Base-by-base conservation (phyloP, 1,140 invertebrate genomes). In the Ceratosolen solmsi region DNA sequence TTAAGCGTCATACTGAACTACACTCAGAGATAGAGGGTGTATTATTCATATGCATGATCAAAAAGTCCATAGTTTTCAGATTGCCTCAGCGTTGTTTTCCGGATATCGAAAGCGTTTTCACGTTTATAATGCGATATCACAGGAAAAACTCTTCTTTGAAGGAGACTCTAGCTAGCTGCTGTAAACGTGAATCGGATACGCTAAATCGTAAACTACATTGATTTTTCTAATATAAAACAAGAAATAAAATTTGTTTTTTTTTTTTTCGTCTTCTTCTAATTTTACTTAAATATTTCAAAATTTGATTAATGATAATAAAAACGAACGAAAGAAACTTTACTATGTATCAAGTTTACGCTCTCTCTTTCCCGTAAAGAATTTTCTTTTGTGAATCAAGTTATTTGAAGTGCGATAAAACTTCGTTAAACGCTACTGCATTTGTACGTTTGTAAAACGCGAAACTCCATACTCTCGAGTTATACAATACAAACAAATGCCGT, bases 21-120 rank as follows among this genome's bases (percentile, higher is more conserved):
- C 80, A 77, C 63, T 71, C 74, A 81, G 46, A 86, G 80, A 88
- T 85, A 87, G 88, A 89, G 88, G 89, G 88, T 89, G 84, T 82
- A 84, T 87, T 83, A 85, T 84, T 86, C 72, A 84, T 86, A 87
- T 84, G 90, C 91, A 92, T 92, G 91, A 92, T 92, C 91, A 92
- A 92, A 92, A 92, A 92, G 90, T 92, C 90, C 90, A 91, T 92
- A 92, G 90, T 92, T 92, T 91, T 89, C 83, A 88, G 85, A 90
- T 92, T 92, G 90, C 90, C 90, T 91, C 88, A 92, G 90, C 90
- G 90, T 92, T 89, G 89, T 90, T 91, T 89, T 92, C 89, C 87
- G 86, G 83, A 83, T 89, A 86, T 89, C 88, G 85, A 84, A 89
- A 90, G 87, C 87, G 86, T 90, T 86, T 89, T 88, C 88, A 90